Conservation (phyloP, 2,888 invertebrate genomes). For the Eubasilissa splendida region DNA sequence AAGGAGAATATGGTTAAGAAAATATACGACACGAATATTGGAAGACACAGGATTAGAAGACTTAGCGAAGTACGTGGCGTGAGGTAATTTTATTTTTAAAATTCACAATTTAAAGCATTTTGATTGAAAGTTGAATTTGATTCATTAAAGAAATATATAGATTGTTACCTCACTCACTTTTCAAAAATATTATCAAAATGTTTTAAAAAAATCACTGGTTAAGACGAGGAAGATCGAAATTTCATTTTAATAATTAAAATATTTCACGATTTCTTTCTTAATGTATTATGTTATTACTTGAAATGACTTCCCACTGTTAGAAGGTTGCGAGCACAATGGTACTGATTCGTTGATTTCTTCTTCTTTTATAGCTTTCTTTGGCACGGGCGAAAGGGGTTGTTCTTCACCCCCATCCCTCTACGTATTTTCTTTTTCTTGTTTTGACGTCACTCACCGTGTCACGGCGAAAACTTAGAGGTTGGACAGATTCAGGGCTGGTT, state of each 20-base stretch:
- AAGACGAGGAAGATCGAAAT: neutral
- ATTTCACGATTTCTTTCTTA: neutral
- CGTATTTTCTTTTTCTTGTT: slow-evolving; percentile 31
- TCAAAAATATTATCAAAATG: neutral
- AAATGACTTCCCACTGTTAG: neutral
- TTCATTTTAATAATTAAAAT: slow-evolving; percentile 9
- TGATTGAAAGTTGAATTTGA: too few relatives aligned
- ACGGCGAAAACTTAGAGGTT: slow-evolving; percentile 3
- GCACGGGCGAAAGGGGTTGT: slow-evolving; percentile 4
- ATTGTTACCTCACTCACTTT: neutral
- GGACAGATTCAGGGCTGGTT: slow-evolving; percentile 17
- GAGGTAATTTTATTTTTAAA: too few relatives aligned
- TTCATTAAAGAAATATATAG: too few relatives aligned
- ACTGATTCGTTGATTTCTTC: neutral
- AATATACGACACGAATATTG: too few relatives aligned
- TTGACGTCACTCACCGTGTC: slow-evolving; percentile 37
- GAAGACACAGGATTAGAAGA: too few relatives aligned
- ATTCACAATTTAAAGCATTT: too few relatives aligned
- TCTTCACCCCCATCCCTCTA: slow-evolving; percentile 16
- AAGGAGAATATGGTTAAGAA: too few relatives aligned
- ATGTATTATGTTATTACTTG: neutral
- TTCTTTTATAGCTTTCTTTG: slow-evolving; percentile 28
- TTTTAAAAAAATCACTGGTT: slow-evolving; percentile 3
- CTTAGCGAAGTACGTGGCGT: too few relatives aligned
- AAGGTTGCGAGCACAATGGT: slow-evolving; percentile 24